Percentiles rank a stretch among this genome's conserved stretches.
These are phyloP conservation scores for Cryptotermes secundus DNA, from an alignment of 1,140 invertebrate species.

Conservation along the genomic window DNA sequence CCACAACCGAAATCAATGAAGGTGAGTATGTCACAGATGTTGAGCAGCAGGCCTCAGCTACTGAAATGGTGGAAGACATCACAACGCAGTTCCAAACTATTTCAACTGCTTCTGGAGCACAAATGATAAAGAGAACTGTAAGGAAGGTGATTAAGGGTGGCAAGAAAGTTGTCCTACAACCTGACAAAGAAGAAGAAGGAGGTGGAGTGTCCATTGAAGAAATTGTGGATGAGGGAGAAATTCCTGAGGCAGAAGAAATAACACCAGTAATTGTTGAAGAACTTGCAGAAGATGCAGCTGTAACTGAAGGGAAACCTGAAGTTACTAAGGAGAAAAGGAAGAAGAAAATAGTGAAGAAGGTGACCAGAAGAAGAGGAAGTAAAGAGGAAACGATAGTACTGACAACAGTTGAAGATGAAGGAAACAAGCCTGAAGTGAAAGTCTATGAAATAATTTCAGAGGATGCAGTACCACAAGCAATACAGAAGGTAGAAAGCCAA, in stretches of 20 bases:
- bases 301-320: conserved; percentile 38
- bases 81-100: conserved; percentile 18
- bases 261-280: conserved; percentile 35
- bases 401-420: not conserved
- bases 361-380: conserved; percentile 42
- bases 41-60: not conserved
- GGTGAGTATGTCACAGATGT: conserved; percentile 36
- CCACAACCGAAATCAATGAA: conserved; percentile 35
- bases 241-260: conserved; percentile 1
- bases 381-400: conserved; percentile 38
- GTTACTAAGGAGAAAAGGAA: conserved; percentile 34
- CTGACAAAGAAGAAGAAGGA: conserved; percentile 26
- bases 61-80: conserved; percentile 20
- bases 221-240: conserved; percentile 4
- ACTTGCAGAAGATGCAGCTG: conserved; percentile 53
- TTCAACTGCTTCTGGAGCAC: not conserved
- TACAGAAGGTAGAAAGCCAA: conserved; percentile 20
- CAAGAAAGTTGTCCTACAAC: conserved; percentile 30
- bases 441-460: conserved; percentile 32
- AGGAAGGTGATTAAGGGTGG: conserved; percentile 34
- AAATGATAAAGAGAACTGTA: conserved; percentile 19
- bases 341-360: conserved; percentile 7
- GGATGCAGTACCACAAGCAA: conserved; percentile 21
- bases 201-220: conserved; percentile 22
- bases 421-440: not conserved